A percentile compares a stretch with the other conserved stretches of the same genome.
These are phyloP conservation scores for Dinocampus coccinellae DNA, from an alignment of 2,888 invertebrate genomes.

Conservation along the genomic window DNA sequence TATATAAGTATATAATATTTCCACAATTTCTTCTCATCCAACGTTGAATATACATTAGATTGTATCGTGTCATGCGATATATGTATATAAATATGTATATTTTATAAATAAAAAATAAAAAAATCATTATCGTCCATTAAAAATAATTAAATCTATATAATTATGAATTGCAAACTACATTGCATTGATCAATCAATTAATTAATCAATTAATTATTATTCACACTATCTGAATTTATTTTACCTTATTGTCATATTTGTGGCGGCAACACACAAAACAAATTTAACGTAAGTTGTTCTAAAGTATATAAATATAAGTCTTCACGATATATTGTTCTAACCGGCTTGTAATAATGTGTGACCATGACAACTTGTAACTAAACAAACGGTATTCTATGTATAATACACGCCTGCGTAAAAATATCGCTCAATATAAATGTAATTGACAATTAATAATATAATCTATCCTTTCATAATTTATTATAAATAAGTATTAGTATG, in stretches of 20 bases:
- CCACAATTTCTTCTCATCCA: too few species aligned
- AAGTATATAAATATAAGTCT: conserved; percentile 13
- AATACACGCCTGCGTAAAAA: conserved; percentile 47
- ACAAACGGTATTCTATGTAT: conserved; percentile 44
- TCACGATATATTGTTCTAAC: conserved; percentile 34
- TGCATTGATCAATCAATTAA: background rate
- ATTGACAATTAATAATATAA: conserved; percentile 15
- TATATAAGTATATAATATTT: too few species aligned
- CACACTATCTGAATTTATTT: background rate
- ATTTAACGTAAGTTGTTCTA: conserved; percentile 1
- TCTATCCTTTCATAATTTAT: background rate
- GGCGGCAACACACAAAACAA: background rate
- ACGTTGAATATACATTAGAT: too few species aligned
- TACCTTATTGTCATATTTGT: conserved; percentile 3
- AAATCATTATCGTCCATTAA: background rate
- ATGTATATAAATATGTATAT: too few species aligned
- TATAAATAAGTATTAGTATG: too few species aligned
- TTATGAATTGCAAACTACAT: background rate
- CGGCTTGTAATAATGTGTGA: conserved; percentile 45
- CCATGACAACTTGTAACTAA: conserved; percentile 58
- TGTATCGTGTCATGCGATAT: background rate
- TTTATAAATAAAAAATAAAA: too few species aligned
- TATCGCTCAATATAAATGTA: conserved; percentile 33
- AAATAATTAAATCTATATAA: background rate
- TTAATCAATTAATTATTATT: background rate